A percentile compares a stretch with the other conserved stretches of the same genome.
Conservation (phyloP, 2,888 invertebrate genomes). For the Serripes groenlandicus region DNA sequence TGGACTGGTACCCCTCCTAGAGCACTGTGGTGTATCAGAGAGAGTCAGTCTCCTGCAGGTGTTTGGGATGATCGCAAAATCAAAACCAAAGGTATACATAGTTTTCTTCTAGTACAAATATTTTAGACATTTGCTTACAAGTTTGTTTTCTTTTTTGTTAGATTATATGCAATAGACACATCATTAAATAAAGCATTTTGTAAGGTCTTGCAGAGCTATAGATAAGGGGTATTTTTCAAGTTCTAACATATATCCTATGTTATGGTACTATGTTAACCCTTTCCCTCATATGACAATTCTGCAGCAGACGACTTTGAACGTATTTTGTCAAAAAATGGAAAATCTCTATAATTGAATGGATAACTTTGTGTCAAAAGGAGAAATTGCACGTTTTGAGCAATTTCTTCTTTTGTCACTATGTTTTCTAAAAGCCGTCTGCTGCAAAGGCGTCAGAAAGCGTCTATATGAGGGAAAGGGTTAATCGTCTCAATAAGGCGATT, state of each 20-base stretch:
- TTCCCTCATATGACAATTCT: not conserved
- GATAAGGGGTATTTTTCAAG: too few species aligned
- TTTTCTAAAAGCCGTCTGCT: not conserved
- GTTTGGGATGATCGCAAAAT: slow-evolving; percentile 93
- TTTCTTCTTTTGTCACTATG: not conserved
- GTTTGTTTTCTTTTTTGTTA: too few species aligned
- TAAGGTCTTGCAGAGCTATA: too few species aligned
- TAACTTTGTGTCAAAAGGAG: not conserved
- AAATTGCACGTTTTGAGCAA: not conserved
- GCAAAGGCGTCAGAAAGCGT: not conserved
- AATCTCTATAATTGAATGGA: not conserved
- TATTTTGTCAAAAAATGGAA: not conserved
- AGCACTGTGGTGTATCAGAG: slow-evolving; percentile 94
- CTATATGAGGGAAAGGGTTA: not conserved
- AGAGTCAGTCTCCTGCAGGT: slow-evolving; percentile 94
- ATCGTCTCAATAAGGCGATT: too few species aligned
- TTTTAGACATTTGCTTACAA: not conserved
- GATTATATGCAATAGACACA: too few species aligned
- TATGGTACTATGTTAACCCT: not conserved
- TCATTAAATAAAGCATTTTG: too few species aligned
- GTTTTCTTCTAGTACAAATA: not conserved
- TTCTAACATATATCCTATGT: too few species aligned
- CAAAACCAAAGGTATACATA: slow-evolving; percentile 90
- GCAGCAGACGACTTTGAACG: not conserved
- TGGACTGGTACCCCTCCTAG: slow-evolving; percentile 92